These are phyloP conservation scores for Remorina albescens DNA, from an alignment of 2,797 vertebrate genomes.

Conservation along the genomic window DNA sequence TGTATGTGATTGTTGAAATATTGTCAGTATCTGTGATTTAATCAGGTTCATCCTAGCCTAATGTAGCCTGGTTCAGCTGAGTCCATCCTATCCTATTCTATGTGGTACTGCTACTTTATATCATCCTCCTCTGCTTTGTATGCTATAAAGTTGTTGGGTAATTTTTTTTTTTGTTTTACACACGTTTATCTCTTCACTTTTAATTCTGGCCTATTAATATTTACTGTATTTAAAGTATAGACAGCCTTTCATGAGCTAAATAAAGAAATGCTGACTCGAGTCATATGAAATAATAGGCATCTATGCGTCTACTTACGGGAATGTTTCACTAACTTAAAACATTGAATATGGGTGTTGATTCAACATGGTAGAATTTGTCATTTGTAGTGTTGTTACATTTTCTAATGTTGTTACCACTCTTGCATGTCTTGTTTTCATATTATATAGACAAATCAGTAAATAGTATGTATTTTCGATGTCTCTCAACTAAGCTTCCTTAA, in stretches of 20 bases:
- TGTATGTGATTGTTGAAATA: too few species aligned
- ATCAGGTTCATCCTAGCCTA: background rate
- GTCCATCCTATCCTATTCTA: background rate
- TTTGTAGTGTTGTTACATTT: conserved; percentile 2
- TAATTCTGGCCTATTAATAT: background rate
- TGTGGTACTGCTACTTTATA: conserved; percentile 10
- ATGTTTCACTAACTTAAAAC: background rate
- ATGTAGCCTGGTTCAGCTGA: background rate
- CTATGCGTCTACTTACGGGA: background rate
- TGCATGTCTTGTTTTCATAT: background rate
- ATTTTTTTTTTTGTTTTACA: too few species aligned
- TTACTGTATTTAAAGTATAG: conserved; percentile 1
- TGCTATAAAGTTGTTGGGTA: conserved; percentile 25
- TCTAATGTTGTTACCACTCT: background rate
- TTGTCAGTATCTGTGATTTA: too few species aligned
- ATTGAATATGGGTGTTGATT: background rate
- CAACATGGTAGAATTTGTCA: background rate
- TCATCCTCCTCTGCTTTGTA: background rate
- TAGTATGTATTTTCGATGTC: background rate
- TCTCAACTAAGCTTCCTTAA: background rate
- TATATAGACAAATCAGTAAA: background rate
- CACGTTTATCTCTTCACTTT: too few species aligned
- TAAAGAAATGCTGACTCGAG: background rate
- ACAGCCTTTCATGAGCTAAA: background rate
- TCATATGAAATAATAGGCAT: conserved; percentile 6